phyloP scores from a whole-genome alignment of 53 echinoderm and acorn worm genomes.

The Holothuria scabra region DNA sequence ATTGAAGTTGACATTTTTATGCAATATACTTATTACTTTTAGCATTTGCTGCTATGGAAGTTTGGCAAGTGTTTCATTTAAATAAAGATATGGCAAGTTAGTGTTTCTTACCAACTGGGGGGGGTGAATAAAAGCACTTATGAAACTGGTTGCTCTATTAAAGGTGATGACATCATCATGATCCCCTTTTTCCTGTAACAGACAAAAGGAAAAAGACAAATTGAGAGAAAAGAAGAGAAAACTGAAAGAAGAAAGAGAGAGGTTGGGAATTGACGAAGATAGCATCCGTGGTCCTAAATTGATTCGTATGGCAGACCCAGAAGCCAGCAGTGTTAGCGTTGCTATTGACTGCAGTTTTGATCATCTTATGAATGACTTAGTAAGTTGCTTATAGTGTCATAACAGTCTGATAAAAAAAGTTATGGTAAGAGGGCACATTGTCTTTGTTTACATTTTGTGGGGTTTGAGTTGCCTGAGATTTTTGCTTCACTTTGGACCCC shows the following conservation, averaged over 20 bases:
- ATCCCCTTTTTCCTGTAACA: slow-evolving; percentile 4
- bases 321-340: slow-evolving; percentile 84
- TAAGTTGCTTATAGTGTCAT: slow-evolving; percentile 25
- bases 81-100: too few species aligned
- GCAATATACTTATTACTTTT: too few species aligned
- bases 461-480: too few species aligned
- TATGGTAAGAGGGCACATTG: background rate
- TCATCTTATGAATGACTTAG: slow-evolving; percentile 79
- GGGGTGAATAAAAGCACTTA: too few species aligned
- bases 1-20: too few species aligned
- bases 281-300: slow-evolving; percentile 58
- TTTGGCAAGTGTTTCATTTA: too few species aligned
- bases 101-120: too few species aligned
- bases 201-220: slow-evolving; percentile 76
- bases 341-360: slow-evolving; percentile 91
- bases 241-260: slow-evolving; percentile 53
- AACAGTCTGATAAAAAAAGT: background rate
- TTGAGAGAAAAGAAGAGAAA: slow-evolving; percentile 60
- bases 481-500: too few species aligned
- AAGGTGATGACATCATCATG: too few species aligned
- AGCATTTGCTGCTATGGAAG: too few species aligned
- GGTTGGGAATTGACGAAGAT: slow-evolving; percentile 53
- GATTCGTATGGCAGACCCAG: slow-evolving; percentile 78
- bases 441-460: too few species aligned
- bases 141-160: too few species aligned